Evolutionary conservation across 2,113 vertebrate genomes (phyloP), one percentile per base, ranked within the genome.

Genomic region (Aleadryas rufinucha): DNA sequence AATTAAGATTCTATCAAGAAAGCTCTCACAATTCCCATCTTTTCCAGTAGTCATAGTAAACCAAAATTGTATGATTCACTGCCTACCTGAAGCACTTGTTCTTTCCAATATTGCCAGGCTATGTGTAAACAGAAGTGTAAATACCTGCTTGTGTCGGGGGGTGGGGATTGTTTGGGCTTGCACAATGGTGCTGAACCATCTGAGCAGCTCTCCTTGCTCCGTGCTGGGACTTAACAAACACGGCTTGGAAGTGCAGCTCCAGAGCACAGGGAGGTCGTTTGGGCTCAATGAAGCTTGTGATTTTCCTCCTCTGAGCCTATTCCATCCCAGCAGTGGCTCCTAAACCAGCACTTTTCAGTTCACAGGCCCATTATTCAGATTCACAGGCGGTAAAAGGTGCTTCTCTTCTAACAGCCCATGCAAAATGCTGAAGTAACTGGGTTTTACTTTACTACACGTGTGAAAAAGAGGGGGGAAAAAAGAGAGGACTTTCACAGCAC

Each of bases 201-300:
- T 27, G 60, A 94, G 80, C 81, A 96, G 95, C 71, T 68, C 94
- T 95, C 94, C 89, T 87, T 66, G 78, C 85, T 91, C 95, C 6
- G 11, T 88, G 16, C 71, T 11, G 3, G 39, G 31, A 7, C 23
- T 90, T 59, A 24, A 68, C 74, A 78, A 90, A 63, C 3, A 3
- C 50, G 31, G 59, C 94, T 84, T n/a, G 56, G 35, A 60, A 64
- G 28, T 30, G 45, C 80, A 74, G 56, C 72, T 82, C 44, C 53
- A 42, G 69, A 83, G 65, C 47, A 66, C 53, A 17, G 41, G 37
- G 20, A 65, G 44, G 31, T 83, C 0, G 0, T 81, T 52, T 39
- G 83, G 68, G 52, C n/a, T 84, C 84, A 37, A 0, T 21, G 78
- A 50, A 77, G 64, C 54, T 37, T 66, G 44, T 16, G 45, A 49